phyloP scores from a whole-genome alignment of 2,888 invertebrate species.

The Drosophila lutescens region DNA sequence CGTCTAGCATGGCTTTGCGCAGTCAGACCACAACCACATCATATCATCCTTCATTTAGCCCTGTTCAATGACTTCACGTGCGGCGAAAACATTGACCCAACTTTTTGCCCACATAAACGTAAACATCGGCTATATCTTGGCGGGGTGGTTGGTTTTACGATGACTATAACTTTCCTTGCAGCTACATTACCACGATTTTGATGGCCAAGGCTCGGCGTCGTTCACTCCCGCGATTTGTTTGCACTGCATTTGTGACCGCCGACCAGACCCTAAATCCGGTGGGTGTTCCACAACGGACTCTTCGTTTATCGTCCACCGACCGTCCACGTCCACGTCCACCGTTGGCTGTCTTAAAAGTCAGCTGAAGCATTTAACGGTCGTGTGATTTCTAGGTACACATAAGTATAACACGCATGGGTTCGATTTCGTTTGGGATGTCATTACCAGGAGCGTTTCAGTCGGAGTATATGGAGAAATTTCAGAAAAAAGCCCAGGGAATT shows the following conservation, averaged over 20 bases:
- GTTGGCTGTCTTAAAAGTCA: constrained; percentile 32
- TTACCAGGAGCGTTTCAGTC: constrained; percentile 49
- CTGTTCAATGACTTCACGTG: constrained; percentile 44
- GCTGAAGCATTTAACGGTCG: constrained; percentile 58
- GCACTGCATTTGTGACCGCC: constrained; percentile 61
- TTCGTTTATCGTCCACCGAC: constrained; percentile 5
- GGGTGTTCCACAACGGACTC: constrained; percentile 14
- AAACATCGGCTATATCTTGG: constrained; percentile 29
- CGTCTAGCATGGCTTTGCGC: constrained; percentile 4
- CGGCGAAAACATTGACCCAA: constrained; percentile 59
- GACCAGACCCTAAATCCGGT: constrained; percentile 16
- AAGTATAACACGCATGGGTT: constrained; percentile 40
- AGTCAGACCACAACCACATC: neutral
- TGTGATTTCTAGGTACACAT: constrained; percentile 49
- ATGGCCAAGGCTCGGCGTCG: constrained; percentile 54
- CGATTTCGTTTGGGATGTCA: constrained; percentile 55
- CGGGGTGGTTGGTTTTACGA: constrained; percentile 50
- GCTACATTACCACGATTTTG: constrained; percentile 49
- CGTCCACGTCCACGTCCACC: constrained; percentile 7
- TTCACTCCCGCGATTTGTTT: constrained; percentile 60
- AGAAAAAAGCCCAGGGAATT: neutral
- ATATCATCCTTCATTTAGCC: constrained; percentile 15
- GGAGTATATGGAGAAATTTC: neutral
- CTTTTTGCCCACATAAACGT: constrained; percentile 44
- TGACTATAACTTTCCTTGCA: constrained; percentile 56